Percentiles rank a stretch among this genome's conserved stretches.
Evolutionary conservation across 2,113 vertebrate species (phyloP).

Genomic region (Enhydra lutris): DNA sequence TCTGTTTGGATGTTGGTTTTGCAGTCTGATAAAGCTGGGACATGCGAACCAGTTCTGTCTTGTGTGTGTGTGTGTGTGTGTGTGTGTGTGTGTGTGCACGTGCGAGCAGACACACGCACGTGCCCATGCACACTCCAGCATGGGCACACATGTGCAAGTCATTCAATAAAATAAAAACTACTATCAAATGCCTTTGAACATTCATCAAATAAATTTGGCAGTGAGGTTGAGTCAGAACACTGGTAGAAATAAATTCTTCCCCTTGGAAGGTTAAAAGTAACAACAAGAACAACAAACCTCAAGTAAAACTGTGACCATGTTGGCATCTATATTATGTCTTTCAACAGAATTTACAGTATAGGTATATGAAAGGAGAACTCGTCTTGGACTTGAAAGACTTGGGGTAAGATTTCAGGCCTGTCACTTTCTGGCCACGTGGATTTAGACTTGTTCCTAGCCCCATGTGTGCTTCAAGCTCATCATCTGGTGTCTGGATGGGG

Average conservation of each 20-base stretch:
- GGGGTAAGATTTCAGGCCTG: background rate
- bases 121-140: too few relatives aligned
- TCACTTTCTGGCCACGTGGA: background rate
- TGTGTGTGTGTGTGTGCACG: background rate
- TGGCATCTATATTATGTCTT: background rate
- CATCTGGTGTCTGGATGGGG: rapidly evolving
- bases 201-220: background rate
- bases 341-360: background rate
- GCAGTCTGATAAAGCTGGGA: background rate
- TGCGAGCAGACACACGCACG: background rate
- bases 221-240: background rate
- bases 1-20: conserved; percentile 11
- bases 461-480: rapidly evolving
- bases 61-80: background rate
- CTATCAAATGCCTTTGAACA: background rate
- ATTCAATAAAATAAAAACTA: background rate
- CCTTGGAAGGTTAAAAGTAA: background rate
- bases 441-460: too few relatives aligned
- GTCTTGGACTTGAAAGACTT: background rate
- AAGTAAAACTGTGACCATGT: background rate
- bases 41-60: background rate
- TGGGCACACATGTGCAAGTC: background rate
- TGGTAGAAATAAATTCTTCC: background rate
- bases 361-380: background rate
- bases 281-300: too few relatives aligned